phyloP scores from a whole-genome alignment of 2,888 invertebrate species.

The Parnassius apollo region DNA sequence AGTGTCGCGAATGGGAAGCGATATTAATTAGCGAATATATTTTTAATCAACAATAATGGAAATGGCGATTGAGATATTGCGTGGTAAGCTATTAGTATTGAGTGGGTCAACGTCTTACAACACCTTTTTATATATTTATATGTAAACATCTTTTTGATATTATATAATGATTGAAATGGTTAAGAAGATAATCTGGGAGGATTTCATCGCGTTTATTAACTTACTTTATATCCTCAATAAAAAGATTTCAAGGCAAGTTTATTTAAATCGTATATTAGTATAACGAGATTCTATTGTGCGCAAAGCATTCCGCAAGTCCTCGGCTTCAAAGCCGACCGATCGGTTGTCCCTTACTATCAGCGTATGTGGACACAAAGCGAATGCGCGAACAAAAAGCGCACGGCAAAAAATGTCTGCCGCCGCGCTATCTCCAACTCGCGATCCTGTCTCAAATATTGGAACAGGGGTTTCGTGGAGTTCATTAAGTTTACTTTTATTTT shows the following conservation, averaged over 20 bases:
- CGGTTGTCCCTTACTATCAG: constrained; percentile 57
- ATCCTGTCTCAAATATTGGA: constrained; percentile 70
- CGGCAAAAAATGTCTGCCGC: constrained; percentile 69
- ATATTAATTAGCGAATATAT: constrained; percentile 57
- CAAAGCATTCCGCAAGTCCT: constrained; percentile 15
- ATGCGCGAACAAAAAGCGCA: constrained; percentile 53
- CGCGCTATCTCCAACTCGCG: constrained; percentile 71
- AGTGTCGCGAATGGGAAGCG: constrained; percentile 52
- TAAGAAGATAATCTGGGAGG: no score
- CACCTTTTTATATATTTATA: no score
- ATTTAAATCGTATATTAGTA: constrained; percentile 5
- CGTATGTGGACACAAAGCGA: constrained; percentile 61
- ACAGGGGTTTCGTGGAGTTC: constrained; percentile 44
- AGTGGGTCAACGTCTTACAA: no score
- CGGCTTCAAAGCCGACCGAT: constrained; percentile 32
- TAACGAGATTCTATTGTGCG: constrained; percentile 15
- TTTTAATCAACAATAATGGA: constrained; percentile 36
- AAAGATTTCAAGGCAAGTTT: constrained; percentile 1
- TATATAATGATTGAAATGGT: no score
- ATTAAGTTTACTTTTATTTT: background rate
- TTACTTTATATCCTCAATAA: no score
- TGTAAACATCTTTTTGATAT: no score
- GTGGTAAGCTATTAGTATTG: no score
- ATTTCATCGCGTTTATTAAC: no score
- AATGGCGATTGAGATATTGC: background rate